A percentile compares a stretch with the other conserved stretches of the same genome.
phyloP scores from a whole-genome alignment of 2,113 vertebrate genomes.

The Lanius ludovicianus region DNA sequence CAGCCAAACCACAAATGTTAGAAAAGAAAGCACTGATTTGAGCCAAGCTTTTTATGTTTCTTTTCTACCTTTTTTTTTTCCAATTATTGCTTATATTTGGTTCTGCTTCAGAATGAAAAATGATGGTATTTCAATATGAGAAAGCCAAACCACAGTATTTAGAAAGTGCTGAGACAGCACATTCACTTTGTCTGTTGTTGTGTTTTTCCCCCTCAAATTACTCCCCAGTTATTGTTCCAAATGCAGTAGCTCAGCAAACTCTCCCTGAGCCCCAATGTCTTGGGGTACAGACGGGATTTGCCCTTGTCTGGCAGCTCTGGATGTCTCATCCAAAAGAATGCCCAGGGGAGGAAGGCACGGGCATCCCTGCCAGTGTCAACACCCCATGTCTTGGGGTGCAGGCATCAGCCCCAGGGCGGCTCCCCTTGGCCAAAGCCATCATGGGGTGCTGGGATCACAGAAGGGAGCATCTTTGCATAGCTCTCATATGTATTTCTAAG shows the following conservation, averaged over 20 bases:
- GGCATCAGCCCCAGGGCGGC: accelerated
- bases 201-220: not conserved
- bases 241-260: not conserved
- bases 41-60: not conserved
- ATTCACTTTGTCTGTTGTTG: not conserved
- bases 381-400: not conserved
- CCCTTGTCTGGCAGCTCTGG: not conserved
- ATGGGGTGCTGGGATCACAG: accelerated
- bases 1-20: not conserved
- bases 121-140: not conserved
- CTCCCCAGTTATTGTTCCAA: not conserved
- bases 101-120: not conserved
- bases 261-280: not conserved
- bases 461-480: not conserved
- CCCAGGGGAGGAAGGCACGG: not conserved
- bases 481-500: not conserved
- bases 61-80: not conserved
- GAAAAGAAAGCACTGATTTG: not conserved
- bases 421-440: accelerated
- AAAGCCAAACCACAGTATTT: not conserved
- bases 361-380: not conserved
- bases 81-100: constrained; percentile 15
- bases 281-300: not conserved
- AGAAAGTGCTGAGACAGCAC: not conserved
- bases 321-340: not conserved